phyloP scores from a whole-genome alignment of 2,113 vertebrate species.

The Ornithorhynchus anatinus region DNA sequence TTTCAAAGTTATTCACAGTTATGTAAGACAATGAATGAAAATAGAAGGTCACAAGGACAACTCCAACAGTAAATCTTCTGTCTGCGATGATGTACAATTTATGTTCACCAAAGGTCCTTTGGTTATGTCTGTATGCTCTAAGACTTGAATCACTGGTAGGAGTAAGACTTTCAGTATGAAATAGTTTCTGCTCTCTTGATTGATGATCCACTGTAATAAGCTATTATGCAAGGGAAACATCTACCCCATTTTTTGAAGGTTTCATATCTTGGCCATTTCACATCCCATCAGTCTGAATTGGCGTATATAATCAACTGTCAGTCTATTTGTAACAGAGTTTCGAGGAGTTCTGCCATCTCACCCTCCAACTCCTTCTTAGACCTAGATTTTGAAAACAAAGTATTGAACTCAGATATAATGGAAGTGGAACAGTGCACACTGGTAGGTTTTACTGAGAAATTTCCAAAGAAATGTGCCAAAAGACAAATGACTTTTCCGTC shows the following conservation, averaged over 20 bases:
- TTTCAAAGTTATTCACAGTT: too few relatives aligned
- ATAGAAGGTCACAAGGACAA: too few relatives aligned
- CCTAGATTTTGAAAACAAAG: too few relatives aligned
- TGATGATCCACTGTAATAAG: background rate
- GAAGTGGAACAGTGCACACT: too few relatives aligned
- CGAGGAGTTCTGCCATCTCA: too few relatives aligned
- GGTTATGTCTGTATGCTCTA: background rate
- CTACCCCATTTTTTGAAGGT: too few relatives aligned
- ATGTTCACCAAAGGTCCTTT: background rate
- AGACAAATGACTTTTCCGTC: too few relatives aligned
- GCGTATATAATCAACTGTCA: background rate
- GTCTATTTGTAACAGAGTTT: background rate
- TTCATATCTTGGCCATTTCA: background rate
- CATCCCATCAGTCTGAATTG: background rate
- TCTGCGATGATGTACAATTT: background rate
- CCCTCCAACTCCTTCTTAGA: too few relatives aligned
- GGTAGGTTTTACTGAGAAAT: too few relatives aligned
- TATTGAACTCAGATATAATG: too few relatives aligned
- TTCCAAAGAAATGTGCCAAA: too few relatives aligned
- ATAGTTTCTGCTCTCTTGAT: background rate
- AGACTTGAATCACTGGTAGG: background rate
- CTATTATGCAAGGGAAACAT: background rate
- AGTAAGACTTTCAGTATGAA: background rate
- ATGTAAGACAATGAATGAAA: too few relatives aligned
- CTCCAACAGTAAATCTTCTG: background rate